A percentile compares a stretch with the other conserved stretches of the same genome.
Conservation (phyloP, 2,797 vertebrate species). For the Lepidocolaptes lacrymiger region DNA sequence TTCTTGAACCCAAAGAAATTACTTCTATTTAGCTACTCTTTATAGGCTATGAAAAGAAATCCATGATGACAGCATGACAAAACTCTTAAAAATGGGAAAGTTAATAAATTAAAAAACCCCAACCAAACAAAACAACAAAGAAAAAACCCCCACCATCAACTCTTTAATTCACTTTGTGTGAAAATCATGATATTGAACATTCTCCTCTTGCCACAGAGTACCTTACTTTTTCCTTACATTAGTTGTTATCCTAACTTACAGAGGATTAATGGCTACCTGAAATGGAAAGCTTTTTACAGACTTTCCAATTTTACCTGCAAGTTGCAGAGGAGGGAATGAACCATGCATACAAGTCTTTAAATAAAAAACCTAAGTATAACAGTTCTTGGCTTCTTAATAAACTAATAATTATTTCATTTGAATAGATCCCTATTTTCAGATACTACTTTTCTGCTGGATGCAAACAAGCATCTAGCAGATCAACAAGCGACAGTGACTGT, state of each 20-base stretch:
- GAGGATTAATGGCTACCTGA: neutral
- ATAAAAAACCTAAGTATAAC: neutral
- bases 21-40: neutral
- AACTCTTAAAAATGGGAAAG: neutral
- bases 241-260: neutral
- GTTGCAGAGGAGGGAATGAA: neutral
- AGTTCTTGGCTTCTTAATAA: neutral
- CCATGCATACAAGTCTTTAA: neutral
- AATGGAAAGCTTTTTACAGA: slow-evolving; percentile 19
- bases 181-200: neutral
- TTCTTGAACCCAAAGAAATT: neutral
- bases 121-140: neutral
- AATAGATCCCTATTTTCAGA: neutral
- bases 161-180: neutral
- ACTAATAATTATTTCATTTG: neutral
- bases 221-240: neutral
- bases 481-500: neutral
- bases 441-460: neutral
- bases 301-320: neutral
- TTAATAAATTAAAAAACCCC: neutral
- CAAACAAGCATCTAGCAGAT: neutral
- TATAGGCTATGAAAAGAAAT: neutral
- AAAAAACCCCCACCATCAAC: neutral
- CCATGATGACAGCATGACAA: neutral
- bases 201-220: neutral